Evolutionary conservation across 2,888 invertebrate species (phyloP).

Genomic region (Lasioglossum villosulum): DNA sequence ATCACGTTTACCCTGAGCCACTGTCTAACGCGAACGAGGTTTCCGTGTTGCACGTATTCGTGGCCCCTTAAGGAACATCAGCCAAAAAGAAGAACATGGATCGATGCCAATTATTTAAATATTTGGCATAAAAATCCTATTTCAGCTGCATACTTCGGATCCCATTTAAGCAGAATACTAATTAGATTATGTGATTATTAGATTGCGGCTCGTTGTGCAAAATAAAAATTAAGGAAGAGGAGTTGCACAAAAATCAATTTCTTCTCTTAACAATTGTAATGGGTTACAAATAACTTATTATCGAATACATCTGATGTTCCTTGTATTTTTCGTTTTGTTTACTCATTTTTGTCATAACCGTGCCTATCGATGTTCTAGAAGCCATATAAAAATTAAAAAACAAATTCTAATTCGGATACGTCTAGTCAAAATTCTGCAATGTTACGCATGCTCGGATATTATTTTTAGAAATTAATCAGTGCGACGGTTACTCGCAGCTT

Average conservation of each 20-base stretch:
- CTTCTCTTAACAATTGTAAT: no score
- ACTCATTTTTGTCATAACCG: no score
- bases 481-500: background rate
- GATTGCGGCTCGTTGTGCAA: background rate
- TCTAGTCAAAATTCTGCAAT: background rate
- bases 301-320: no score
- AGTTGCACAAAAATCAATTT: no score
- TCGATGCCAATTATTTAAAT: conserved; percentile 1
- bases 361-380: background rate
- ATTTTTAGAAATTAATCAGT: background rate
- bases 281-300: no score
- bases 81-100: background rate
- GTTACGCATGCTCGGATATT: background rate
- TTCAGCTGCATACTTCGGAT: background rate
- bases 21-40: conserved; percentile 32
- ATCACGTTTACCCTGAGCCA: conserved; percentile 30
- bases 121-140: background rate
- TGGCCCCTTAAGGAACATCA: conserved; percentile 10
- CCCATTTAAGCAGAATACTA: background rate
- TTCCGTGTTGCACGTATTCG: conserved; percentile 8
- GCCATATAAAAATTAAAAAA: background rate
- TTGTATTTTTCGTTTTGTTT: no score
- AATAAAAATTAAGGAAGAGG: background rate
- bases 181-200: background rate
- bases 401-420: background rate